Base-by-base conservation (phyloP, 2,888 invertebrate species). In the Thysanoteuthis rhombus region DNA sequence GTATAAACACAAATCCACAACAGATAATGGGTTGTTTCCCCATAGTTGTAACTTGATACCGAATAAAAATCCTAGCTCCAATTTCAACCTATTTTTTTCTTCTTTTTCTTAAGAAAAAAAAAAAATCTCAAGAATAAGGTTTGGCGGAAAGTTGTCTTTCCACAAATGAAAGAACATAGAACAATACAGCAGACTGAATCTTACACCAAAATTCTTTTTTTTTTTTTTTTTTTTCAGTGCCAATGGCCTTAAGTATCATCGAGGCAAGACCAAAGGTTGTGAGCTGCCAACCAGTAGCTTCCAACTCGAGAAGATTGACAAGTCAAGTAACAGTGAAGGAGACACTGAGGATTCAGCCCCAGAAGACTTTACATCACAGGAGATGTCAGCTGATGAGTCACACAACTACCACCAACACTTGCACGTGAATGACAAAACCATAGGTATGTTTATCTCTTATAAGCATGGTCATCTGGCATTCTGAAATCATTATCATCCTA, bases 231-330 rank as follows among this genome's bases (percentile, higher is more conserved):
- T 42, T 95, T 95, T 45, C 94, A 96, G 96, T 95, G 95, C 95
- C 93, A 96, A 96, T 95, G 96, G 96, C 32, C 94, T 96, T 92
- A 96, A 96, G 94, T 96, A 96, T 94, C 96, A 96, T 94, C 94
- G 94, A 90, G 95, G 96, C 93, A 95, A 95, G 93, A 96, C 96
- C 40, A 95, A 95, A 93, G 96, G 96, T 95, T 95, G 95, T 93
- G 95, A 95, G n/a, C 91, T 93, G 40, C 39, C 58, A 93, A 28
- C 42, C 47, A 36, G 92, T 39, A 28, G 89, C 39, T 75, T 38
- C 28, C 58, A 89, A 90, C 38, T n/a, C 28, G 39, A 93, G 40
- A 93, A 93, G 16, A 89, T 32, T 38, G 94, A 93, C 22, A 89
- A 90, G 38, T 39, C 92, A n/a, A 89, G 75, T 45, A 94, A 42